Percentiles rank a stretch among this genome's conserved stretches.
phyloP scores from a whole-genome alignment of 2,888 invertebrate genomes.

The Mimachlamys varia region DNA sequence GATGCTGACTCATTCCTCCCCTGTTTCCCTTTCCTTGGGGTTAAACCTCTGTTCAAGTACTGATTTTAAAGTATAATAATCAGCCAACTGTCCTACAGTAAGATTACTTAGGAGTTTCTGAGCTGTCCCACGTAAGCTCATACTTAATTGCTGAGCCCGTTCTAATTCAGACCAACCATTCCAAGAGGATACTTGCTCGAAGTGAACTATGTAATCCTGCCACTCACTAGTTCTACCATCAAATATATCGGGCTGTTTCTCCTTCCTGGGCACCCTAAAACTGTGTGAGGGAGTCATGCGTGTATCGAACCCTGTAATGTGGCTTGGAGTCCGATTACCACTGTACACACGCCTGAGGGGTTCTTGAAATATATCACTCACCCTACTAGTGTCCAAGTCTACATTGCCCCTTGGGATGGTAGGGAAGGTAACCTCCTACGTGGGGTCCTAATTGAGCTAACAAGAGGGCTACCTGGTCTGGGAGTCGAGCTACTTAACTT shows the following conservation, averaged over 20 bases:
- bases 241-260: neutral
- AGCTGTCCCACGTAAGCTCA: constrained; percentile 37
- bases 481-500: too few relatives aligned
- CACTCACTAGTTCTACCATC: constrained; percentile 41
- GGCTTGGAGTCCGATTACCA: too few relatives aligned
- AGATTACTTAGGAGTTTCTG: constrained; percentile 39
- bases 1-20: too few relatives aligned
- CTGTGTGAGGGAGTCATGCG: too few relatives aligned
- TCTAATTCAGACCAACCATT: constrained; percentile 25
- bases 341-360: too few relatives aligned
- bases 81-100: neutral
- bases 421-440: too few relatives aligned
- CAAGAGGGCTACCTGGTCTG: too few relatives aligned
- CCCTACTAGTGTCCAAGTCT: too few relatives aligned
- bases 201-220: constrained; percentile 41
- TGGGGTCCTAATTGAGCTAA: too few relatives aligned
- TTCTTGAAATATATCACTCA: too few relatives aligned
- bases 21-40: neutral
- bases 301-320: too few relatives aligned
- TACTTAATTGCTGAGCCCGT: constrained; percentile 41
- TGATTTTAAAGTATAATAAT: constrained; percentile 10
- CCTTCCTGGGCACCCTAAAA: neutral
- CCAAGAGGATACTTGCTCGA: constrained; percentile 40
- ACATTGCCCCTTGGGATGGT: too few relatives aligned
- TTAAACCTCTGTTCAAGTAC: neutral